Evolutionary conservation across 2,797 vertebrate species (phyloP), one percentile per base, ranked within the genome.

Genomic region (Gallinago stenura): DNA sequence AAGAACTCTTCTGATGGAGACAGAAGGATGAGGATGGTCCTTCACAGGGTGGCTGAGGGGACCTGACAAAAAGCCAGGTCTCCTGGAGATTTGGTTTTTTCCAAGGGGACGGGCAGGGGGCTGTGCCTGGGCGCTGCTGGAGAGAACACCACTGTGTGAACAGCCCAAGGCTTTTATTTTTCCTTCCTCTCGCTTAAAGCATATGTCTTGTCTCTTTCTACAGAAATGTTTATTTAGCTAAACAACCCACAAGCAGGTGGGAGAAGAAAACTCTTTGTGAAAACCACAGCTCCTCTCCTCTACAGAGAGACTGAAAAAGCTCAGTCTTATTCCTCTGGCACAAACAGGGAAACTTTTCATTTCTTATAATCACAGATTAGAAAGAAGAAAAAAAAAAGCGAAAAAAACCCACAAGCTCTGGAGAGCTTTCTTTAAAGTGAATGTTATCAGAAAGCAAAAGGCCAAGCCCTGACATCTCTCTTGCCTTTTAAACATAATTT

Each of bases 241-340:
- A 79, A 71, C 78, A 83, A 33, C 85, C 66, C 88, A 71, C 62
- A 39, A 5, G 88, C 79, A 90, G 87, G 85, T 89, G 88, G 85
- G 85, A 75, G 83, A 94, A 72, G 82, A 70, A 65, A 57, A 37
- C 50, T 71, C 79, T 83, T 73, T 83, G 77, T 86, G 60, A 58
- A 75, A 87, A 71, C 45, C 79, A 60, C 66, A 64, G 10, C 37
- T 66, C n/a, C 75, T 9, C 33, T 80, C 43, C 41, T 76, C n/a
- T 68, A n/a, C 33, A 21, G 18, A 71, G 68, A 61, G 77, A 5
- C 31, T n/a, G 33, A n/a, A 45, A 56, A 58, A 60, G 64, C 75
- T 84, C 70, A 21, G 37, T 39, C 53, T 60, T 26, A 11, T 28
- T n/a, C 13, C 43, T 76, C 46, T 77, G 79, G 39, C 61, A 57